Percentiles rank a stretch among this genome's conserved stretches.
Evolutionary conservation across 2,888 invertebrate species (phyloP).

Genomic region (Eupsilia transversa): DNA sequence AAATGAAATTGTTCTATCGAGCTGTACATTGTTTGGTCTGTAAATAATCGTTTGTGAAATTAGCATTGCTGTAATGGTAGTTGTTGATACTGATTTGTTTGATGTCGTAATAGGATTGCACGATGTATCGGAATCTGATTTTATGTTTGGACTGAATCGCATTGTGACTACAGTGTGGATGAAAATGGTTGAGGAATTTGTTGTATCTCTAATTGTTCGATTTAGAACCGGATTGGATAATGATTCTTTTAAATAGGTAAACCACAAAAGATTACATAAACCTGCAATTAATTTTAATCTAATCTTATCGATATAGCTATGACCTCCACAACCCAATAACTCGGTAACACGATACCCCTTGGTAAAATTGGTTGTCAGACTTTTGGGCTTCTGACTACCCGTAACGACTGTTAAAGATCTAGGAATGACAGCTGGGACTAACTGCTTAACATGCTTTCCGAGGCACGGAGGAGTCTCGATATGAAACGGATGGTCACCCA

Average conservation of each 20-base stretch:
- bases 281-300: too few relatives aligned
- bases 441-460: not conserved
- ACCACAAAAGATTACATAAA: too few relatives aligned
- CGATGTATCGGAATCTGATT: constrained; percentile 19
- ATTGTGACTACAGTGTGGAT: constrained; percentile 4
- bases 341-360: not conserved
- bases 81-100: constrained; percentile 47
- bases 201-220: not conserved
- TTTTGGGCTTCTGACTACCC: not conserved
- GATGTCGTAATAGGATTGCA: constrained; percentile 37
- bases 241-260: not conserved
- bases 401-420: not conserved
- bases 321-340: not conserved
- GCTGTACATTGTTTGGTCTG: constrained; percentile 45
- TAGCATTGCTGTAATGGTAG: constrained; percentile 34
- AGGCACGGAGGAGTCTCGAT: too few relatives aligned
- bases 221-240: not conserved
- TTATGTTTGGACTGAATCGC: not conserved
- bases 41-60: constrained; percentile 61
- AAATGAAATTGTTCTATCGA: constrained; percentile 71
- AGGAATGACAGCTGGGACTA: not conserved
- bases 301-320: too few relatives aligned
- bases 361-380: not conserved
- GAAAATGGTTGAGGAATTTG: not conserved
- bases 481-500: too few relatives aligned